Evolutionary conservation across 2,888 invertebrate genomes (phyloP).

Genomic region (Dicranocentrus wangi): DNA sequence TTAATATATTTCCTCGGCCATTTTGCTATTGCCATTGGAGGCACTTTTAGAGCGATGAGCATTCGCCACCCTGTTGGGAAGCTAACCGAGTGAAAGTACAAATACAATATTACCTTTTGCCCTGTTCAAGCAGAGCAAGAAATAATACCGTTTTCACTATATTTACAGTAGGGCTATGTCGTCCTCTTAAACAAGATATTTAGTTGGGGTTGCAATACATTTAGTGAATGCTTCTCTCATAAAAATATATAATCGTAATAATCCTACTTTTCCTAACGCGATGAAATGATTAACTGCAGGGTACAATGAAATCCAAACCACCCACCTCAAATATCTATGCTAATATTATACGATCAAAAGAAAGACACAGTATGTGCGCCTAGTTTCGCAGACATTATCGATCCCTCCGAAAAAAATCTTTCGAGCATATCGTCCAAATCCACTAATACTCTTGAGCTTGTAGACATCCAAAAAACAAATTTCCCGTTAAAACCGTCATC

Average conservation of each 20-base stretch:
- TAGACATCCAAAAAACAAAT: conserved; percentile 36
- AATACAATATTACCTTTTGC: conserved; percentile 3
- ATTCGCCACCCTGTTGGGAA: conserved; percentile 55
- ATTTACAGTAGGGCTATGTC: conserved; percentile 25
- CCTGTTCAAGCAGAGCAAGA: conserved; percentile 10
- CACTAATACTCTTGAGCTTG: conserved; percentile 18
- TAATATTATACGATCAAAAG: neutral
- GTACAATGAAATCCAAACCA: too few species aligned
- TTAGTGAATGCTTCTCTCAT: conserved; percentile 23
- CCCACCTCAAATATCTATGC: too few species aligned
- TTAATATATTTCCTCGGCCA: conserved; percentile 43
- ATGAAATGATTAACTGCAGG: conserved; percentile 35
- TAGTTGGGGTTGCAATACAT: neutral
- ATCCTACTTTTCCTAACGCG: neutral
- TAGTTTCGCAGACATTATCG: conserved; percentile 29
- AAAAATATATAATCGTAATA: conserved; percentile 27
- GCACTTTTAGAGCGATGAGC: conserved; percentile 50
- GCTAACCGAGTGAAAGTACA: conserved; percentile 5
- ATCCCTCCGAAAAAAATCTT: neutral
- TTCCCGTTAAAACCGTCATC: conserved; percentile 24
- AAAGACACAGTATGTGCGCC: too few species aligned
- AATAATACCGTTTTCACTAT: conserved; percentile 35
- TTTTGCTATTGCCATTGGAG: conserved; percentile 22
- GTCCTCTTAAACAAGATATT: neutral
- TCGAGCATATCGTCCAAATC: neutral